Conservation (phyloP, 2,113 vertebrate genomes). For the Lagenorhynchus albirostris region DNA sequence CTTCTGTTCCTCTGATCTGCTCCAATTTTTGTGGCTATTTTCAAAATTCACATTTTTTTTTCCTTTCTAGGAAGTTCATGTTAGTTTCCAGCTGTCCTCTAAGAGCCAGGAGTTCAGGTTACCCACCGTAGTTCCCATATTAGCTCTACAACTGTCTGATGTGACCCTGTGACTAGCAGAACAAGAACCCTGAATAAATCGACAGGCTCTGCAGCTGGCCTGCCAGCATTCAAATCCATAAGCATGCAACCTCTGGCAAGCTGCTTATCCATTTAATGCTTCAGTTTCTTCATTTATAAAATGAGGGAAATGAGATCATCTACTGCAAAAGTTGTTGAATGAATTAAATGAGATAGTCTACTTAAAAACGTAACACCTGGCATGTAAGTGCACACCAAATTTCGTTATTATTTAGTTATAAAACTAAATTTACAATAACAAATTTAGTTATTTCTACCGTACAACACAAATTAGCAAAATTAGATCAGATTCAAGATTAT, state of each 20-base stretch:
- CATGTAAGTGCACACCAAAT: not conserved
- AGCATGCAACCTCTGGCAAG: not conserved
- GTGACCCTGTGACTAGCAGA: not conserved
- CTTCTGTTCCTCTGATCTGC: not conserved
- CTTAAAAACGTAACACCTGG: not conserved
- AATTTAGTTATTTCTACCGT: not conserved
- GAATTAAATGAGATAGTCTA: not conserved
- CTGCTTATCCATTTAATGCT: not conserved
- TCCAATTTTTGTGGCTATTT: not conserved
- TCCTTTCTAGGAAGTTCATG: not conserved
- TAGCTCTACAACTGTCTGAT: not conserved
- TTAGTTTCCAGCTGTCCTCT: not conserved
- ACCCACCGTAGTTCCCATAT: not conserved
- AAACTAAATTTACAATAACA: not conserved
- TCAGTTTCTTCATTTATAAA: not conserved
- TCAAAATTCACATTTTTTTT: not conserved
- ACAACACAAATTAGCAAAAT: not conserved
- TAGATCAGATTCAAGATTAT: not conserved
- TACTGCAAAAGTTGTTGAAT: not conserved
- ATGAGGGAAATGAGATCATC: not conserved
- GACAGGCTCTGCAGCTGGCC: not conserved
- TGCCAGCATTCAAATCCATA: not conserved
- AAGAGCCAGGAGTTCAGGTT: not conserved
- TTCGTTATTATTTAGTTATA: not conserved
- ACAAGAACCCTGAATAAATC: not conserved